Conservation (phyloP, 2,797 vertebrate species). For the Sebastes wilsoni region DNA sequence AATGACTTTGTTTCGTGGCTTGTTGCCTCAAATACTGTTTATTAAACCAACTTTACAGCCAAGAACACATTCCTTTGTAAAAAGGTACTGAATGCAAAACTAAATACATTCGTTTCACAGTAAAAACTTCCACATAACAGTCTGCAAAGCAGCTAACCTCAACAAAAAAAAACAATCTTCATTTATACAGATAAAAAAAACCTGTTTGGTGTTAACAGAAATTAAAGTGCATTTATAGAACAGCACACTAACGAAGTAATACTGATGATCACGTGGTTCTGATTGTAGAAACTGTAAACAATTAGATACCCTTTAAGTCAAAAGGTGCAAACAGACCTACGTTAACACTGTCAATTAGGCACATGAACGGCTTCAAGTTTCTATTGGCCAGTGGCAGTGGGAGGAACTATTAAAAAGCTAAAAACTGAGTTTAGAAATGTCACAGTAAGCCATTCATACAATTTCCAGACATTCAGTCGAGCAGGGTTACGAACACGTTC, state of each 20-base stretch:
- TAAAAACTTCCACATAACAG: background rate
- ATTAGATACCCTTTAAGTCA: background rate
- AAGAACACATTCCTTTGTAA: constrained; percentile 32
- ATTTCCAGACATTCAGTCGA: background rate
- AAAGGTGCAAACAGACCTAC: constrained; percentile 11
- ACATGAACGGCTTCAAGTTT: constrained; percentile 62
- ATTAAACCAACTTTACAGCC: constrained; percentile 7
- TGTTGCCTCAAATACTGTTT: background rate
- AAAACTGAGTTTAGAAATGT: background rate
- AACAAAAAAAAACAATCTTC: background rate
- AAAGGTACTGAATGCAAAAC: constrained; percentile 11
- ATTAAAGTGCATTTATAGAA: constrained; percentile 31
- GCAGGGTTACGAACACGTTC: background rate
- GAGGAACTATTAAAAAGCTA: constrained; percentile 8
- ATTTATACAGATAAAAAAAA: background rate
- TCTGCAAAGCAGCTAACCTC: background rate
- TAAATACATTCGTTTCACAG: background rate
- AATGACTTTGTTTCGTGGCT: background rate
- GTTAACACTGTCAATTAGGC: constrained; percentile 51
- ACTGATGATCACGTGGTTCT: constrained; percentile 3
- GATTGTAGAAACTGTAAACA: constrained; percentile 29
- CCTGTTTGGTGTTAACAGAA: constrained; percentile 17
- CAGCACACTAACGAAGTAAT: background rate
- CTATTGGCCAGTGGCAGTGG: constrained; percentile 29
- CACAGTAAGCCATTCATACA: background rate